phyloP scores from a whole-genome alignment of 2,113 vertebrate genomes.

The Laticauda laticaudata region DNA sequence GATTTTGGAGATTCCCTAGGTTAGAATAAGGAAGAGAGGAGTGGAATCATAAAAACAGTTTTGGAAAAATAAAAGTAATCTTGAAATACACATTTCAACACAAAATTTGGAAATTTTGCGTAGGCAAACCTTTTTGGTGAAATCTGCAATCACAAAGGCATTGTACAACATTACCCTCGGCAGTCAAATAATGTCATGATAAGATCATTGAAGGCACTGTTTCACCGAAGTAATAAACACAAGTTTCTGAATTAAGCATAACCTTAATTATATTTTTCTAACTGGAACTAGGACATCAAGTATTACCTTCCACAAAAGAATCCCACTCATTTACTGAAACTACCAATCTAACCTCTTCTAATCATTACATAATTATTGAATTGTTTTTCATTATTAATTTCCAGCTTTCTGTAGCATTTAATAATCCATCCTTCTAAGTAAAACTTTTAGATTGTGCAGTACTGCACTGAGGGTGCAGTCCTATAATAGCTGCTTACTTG shows the following conservation, averaged over 20 bases:
- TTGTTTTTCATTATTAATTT: background rate
- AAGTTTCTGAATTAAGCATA: slow-evolving; percentile 17
- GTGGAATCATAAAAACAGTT: background rate
- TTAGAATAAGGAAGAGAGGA: background rate
- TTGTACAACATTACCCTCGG: background rate
- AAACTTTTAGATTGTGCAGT: background rate
- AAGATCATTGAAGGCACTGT: slow-evolving; percentile 20
- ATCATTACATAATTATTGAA: background rate
- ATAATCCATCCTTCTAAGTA: background rate
- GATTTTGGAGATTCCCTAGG: background rate
- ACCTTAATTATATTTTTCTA: background rate
- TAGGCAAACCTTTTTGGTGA: background rate
- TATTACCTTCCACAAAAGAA: background rate
- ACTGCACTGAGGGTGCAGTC: background rate
- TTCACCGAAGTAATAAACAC: slow-evolving; percentile 13
- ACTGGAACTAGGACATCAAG: background rate
- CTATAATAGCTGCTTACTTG: background rate
- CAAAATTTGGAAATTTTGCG: background rate
- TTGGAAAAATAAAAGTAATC: background rate
- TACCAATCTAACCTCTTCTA: background rate
- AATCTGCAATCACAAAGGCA: background rate
- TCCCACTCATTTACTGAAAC: background rate
- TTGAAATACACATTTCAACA: background rate
- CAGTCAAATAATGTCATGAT: background rate
- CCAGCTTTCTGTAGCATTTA: background rate